Conservation (phyloP, 1,140 invertebrate genomes). For the Sminthurinus signatus region DNA sequence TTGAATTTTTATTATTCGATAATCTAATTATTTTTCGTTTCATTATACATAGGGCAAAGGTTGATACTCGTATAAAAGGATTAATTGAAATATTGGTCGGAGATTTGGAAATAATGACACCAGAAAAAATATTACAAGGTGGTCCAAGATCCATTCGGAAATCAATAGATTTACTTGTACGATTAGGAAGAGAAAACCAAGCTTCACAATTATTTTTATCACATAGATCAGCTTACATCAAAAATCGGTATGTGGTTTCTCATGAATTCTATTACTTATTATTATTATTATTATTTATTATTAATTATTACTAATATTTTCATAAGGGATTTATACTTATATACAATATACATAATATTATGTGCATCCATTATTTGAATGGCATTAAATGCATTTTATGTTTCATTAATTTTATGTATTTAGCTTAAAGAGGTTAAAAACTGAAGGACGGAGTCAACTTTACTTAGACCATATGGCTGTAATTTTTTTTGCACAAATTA, state of each 20-base stretch:
- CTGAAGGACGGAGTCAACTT: conserved; percentile 75
- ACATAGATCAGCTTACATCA: conserved; percentile 38
- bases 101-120: conserved; percentile 72
- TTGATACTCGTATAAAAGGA: conserved; percentile 67
- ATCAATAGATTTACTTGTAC: conserved; percentile 78
- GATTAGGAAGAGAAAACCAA: conserved; percentile 63
- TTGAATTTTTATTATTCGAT: too few species aligned
- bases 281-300: neutral
- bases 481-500: conserved; percentile 81
- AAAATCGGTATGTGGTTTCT: conserved; percentile 26
- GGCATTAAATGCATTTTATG: too few species aligned
- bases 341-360: neutral
- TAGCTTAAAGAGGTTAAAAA: conserved; percentile 69
- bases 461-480: conserved; percentile 78
- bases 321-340: too few species aligned
- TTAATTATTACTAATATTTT: neutral
- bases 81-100: conserved; percentile 78
- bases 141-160: conserved; percentile 78
- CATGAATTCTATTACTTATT: too few species aligned
- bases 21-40: too few species aligned
- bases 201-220: conserved; percentile 37
- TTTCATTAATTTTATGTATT: too few species aligned
- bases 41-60: too few species aligned
- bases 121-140: conserved; percentile 86
- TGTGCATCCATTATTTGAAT: too few species aligned